phyloP scores from a whole-genome alignment of 2,888 invertebrate species.

The Drosophila kanekoi region DNA sequence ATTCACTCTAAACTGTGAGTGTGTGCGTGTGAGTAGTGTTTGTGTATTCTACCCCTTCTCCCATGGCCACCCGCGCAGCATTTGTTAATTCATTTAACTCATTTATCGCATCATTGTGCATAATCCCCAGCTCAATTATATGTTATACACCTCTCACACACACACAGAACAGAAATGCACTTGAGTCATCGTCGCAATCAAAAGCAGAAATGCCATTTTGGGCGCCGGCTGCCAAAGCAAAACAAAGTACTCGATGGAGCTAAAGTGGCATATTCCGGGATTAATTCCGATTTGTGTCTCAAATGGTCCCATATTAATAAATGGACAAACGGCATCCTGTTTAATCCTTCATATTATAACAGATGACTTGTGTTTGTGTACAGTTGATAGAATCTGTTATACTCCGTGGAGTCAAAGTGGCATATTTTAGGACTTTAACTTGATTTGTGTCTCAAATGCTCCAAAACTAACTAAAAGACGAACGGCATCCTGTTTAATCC shows the following conservation, averaged over 20 bases:
- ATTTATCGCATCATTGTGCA: constrained; percentile 69
- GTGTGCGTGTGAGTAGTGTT: constrained; percentile 6
- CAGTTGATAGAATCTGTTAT: constrained; percentile 5
- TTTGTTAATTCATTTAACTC: constrained; percentile 61
- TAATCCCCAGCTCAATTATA: constrained; percentile 35
- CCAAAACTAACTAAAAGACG: constrained; percentile 23
- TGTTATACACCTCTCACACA: constrained; percentile 10
- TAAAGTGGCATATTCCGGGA: constrained; percentile 51
- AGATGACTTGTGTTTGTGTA: constrained; percentile 27
- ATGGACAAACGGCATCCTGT: constrained; percentile 42
- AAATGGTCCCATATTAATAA: constrained; percentile 47
- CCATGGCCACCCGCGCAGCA: constrained; percentile 22
- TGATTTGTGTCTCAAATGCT: constrained; percentile 44
- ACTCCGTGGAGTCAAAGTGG: constrained; percentile 13
- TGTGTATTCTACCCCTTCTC: constrained; percentile 7
- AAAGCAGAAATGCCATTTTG: constrained; percentile 5
- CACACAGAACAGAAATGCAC: constrained; percentile 15
- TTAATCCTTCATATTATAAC: constrained; percentile 27
- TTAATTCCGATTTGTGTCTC: constrained; percentile 50
- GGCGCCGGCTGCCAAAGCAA: constrained; percentile 1
- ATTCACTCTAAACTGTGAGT: constrained; percentile 31
- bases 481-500: constrained; percentile 56
- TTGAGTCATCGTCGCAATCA: constrained; percentile 60
- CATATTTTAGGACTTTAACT: neutral
- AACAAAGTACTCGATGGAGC: constrained; percentile 17